Conservation (phyloP, 1,140 invertebrate species). For the Drosophila lowei region DNA sequence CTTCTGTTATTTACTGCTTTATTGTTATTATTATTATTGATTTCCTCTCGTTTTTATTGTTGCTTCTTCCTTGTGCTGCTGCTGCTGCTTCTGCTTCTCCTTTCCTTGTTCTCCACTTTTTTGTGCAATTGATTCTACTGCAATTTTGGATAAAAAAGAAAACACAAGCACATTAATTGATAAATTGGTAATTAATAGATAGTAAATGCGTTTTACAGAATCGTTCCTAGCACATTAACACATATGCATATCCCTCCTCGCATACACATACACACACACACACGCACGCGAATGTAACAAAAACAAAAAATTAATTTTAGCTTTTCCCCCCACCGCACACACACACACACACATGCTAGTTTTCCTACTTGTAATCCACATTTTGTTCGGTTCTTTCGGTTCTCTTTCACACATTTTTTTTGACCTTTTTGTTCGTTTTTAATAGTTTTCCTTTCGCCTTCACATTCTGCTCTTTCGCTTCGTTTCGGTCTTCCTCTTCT, state of each 20-base stretch:
- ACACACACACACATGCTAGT: conserved; percentile 45
- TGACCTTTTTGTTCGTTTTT: conserved; percentile 51
- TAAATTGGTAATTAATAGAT: conserved; percentile 44
- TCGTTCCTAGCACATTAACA: conserved; percentile 29
- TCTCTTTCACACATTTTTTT: conserved; percentile 24
- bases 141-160: conserved; percentile 19
- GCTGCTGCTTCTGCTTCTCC: conserved; percentile 12
- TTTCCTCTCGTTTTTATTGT: conserved; percentile 31
- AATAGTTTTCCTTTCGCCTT: conserved; percentile 38
- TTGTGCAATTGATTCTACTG: conserved; percentile 60
- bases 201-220: conserved; percentile 74
- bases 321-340: conserved; percentile 56
- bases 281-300: conserved; percentile 61
- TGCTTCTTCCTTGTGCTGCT: conserved; percentile 9
- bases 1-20: conserved; percentile 9
- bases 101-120: conserved; percentile 27
- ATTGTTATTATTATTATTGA: conserved; percentile 52
- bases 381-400: conserved; percentile 50
- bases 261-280: conserved; percentile 22
- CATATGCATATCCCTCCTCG: background rate
- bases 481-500: conserved; percentile 2
- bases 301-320: conserved; percentile 81
- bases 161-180: conserved; percentile 30
- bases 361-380: conserved; percentile 74
- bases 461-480: conserved; percentile 15